Evolutionary conservation across 2,888 invertebrate species (phyloP), one percentile per base, ranked within the genome.

Genomic region (Cancer borealis): DNA sequence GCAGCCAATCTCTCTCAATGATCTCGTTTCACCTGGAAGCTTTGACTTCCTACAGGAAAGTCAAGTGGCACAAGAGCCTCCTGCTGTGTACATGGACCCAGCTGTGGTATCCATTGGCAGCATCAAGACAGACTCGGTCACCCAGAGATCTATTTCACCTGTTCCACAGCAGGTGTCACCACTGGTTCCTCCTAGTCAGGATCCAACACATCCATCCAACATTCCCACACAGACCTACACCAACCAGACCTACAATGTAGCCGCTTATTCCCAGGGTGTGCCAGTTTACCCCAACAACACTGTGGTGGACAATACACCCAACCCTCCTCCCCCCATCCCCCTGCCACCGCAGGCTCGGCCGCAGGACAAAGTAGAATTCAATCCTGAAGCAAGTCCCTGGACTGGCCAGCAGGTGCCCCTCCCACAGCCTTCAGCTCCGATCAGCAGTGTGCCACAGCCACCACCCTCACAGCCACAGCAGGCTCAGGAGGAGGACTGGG

Each of bases 201-300:
- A 95, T 46, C 88, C 93, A 90, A 89, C 95, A 39, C 92, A 94
- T 92, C 92, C 94, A 92, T 94, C 94, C 92, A 94, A 66, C 94
- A 98, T 98, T 96, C 98, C 98, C 46, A 97, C 98, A 49, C 98
- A 98, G 97, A 98, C 98, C 88, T 98, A 98, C 96, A 98, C 98
- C 93, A 98, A 98, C 97, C 98, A 98, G 96, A 98, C 97, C 96
- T 98, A 98, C 96, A 92, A 46, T 66, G 94, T 94, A 39, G 93
- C 91, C 14, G 30, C 93, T 0, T 95, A 93, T 60, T 46, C 95
- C 45, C 97, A 97, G 21, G 96, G 96, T 79, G 92, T 96, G 49
- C 96, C 96, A 95, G 95, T 94, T 17, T 94, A 95, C 92, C 88
- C 95, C 60, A 88, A 47, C 49, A 93, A 49, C 88, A 97, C 88